A percentile compares a stretch with the other conserved stretches of the same genome.
Conservation (phyloP, 2,113 vertebrate species). For the Dromiciops gliroides region DNA sequence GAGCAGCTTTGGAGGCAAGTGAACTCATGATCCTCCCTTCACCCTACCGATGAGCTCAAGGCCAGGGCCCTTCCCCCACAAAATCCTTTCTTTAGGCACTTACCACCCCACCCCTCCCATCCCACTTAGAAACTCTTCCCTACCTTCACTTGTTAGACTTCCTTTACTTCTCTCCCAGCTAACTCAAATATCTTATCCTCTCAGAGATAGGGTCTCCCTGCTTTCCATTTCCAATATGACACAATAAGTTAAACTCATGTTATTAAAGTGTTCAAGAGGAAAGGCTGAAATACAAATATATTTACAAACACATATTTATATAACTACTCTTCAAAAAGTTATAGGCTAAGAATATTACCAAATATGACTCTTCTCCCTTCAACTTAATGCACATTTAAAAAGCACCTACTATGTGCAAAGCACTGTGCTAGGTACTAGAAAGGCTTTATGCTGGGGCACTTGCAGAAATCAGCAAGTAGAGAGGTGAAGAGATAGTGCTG, state of each 20-base stretch:
- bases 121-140: not conserved
- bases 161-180: not conserved
- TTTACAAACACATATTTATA: not conserved
- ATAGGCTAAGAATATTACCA: not conserved
- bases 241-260: not conserved
- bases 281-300: not conserved
- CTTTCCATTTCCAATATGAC: not conserved
- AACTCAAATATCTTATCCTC: not conserved
- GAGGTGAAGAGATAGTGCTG: not conserved
- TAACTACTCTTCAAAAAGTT: not conserved
- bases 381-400: not conserved
- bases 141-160: not conserved
- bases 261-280: not conserved
- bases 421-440: not conserved
- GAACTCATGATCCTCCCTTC: not conserved
- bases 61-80: not conserved
- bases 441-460: not conserved
- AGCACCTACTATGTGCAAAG: not conserved
- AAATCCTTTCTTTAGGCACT: not conserved
- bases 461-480: not conserved
- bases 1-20: not conserved
- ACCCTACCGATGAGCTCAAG: not conserved
- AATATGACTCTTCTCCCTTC: not conserved
- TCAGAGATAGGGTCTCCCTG: not conserved
- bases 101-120: too few relatives aligned